phyloP scores from a whole-genome alignment of 1,140 invertebrate genomes.

The Drosophila mayri region DNA sequence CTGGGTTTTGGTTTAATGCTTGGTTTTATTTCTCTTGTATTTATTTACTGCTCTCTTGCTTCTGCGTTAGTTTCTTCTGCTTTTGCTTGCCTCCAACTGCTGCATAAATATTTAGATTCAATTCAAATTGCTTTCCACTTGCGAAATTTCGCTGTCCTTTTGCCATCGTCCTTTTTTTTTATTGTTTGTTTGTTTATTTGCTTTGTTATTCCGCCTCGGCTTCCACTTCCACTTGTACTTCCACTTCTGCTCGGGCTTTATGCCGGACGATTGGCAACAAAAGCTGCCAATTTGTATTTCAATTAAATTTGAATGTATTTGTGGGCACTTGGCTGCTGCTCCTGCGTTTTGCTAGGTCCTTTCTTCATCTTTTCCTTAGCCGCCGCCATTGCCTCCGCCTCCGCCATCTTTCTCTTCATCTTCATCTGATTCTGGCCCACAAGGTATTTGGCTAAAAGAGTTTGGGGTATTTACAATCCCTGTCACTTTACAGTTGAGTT shows the following conservation, averaged over 20 bases:
- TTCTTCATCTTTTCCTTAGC: conserved; percentile 1
- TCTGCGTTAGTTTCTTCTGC: neutral
- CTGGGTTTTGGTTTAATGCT: neutral
- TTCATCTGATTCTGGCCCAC: neutral
- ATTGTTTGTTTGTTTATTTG: conserved; percentile 46
- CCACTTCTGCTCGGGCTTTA: conserved; percentile 32
- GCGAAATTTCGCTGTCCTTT: conserved; percentile 25
- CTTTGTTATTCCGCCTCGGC: conserved; percentile 42
- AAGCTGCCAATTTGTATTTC: conserved; percentile 73
- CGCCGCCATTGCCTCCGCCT: neutral
- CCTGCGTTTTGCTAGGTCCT: conserved; percentile 3
- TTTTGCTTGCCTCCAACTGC: conserved; percentile 37
- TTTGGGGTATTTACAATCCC: neutral
- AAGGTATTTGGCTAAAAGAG: conserved; percentile 1
- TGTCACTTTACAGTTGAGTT: too few relatives aligned
- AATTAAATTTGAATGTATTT: conserved; percentile 75
- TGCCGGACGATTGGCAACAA: conserved; percentile 64
- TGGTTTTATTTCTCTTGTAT: conserved; percentile 2
- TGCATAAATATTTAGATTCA: conserved; percentile 66
- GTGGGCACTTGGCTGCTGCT: conserved; percentile 54
- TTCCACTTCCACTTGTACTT: conserved; percentile 18
- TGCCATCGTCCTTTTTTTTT: conserved; percentile 13
- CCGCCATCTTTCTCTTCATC: neutral
- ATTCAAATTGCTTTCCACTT: conserved; percentile 58
- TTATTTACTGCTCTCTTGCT: conserved; percentile 8